A percentile compares a stretch with the other conserved stretches of the same genome.
These are phyloP conservation scores for Cosmorhoe ocellata DNA, from an alignment of 2,888 invertebrate genomes.

Conservation along the genomic window DNA sequence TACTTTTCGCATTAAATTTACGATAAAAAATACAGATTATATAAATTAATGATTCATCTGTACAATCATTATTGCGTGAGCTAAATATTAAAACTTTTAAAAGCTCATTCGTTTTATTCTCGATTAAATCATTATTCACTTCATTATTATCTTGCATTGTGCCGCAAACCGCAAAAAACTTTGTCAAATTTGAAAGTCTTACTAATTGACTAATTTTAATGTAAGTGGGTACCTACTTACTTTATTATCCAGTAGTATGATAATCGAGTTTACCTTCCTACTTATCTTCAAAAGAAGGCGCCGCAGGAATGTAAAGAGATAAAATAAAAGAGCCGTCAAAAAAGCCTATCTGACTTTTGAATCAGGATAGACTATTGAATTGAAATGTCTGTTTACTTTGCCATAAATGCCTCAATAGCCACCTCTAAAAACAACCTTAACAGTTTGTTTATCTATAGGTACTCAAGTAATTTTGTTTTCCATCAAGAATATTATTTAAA, in stretches of 20 bases:
- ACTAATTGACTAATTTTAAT: no score
- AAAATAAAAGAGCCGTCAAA: slow-evolving; percentile 5
- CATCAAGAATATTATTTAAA: no score
- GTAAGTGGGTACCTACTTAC: no score
- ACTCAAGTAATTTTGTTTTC: no score
- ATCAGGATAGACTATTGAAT: slow-evolving; percentile 13
- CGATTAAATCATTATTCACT: slow-evolving; percentile 44
- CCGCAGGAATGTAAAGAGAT: neutral
- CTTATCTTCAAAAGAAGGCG: neutral
- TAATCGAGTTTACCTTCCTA: no score
- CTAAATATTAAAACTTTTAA: slow-evolving; percentile 1
- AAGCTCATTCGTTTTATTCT: slow-evolving; percentile 9
- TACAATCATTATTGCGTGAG: neutral
- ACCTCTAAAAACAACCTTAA: neutral
- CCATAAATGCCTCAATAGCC: slow-evolving; percentile 6
- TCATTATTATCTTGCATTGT: slow-evolving; percentile 32
- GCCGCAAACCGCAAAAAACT: neutral
- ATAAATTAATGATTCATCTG: slow-evolving; percentile 10
- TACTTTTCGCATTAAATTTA: slow-evolving; percentile 1
- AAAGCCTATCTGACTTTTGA: slow-evolving; percentile 13
- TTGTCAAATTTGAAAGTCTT: no score
- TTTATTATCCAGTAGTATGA: no score
- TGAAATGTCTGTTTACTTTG: slow-evolving; percentile 13
- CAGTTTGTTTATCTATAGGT: neutral
- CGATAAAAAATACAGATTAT: slow-evolving; percentile 10